These are phyloP conservation scores for Andrena dorsata DNA, from an alignment of 2,888 invertebrate species.

Conservation along the genomic window DNA sequence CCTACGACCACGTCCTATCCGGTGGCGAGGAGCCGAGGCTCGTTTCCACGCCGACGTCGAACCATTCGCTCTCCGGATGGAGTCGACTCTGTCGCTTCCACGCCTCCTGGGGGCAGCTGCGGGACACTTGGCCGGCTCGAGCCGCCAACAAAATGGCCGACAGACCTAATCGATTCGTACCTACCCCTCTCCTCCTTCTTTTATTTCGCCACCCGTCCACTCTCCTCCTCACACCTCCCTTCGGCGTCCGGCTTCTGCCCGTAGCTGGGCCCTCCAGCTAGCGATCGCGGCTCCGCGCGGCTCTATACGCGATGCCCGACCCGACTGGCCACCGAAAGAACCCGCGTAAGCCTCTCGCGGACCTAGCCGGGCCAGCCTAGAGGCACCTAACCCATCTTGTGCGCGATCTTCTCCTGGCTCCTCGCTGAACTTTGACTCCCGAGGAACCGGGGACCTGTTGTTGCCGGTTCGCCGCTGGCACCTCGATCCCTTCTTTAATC, in stretches of 20 bases:
- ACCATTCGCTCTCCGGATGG: slow-evolving; percentile 66
- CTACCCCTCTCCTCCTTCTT: slow-evolving; percentile 54
- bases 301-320: slow-evolving; percentile 7
- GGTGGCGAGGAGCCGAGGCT: slow-evolving; percentile 36
- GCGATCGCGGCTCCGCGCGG: neutral
- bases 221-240: slow-evolving; percentile 10
- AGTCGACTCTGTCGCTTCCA: slow-evolving; percentile 76
- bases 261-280: neutral
- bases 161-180: slow-evolving; percentile 82
- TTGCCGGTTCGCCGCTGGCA: no score
- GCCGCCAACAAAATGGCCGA: slow-evolving; percentile 84
- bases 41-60: slow-evolving; percentile 53
- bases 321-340: slow-evolving; percentile 27
- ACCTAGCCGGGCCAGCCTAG: neutral
- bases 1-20: slow-evolving; percentile 45
- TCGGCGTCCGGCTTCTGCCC: slow-evolving; percentile 25
- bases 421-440: neutral
- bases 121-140: slow-evolving; percentile 59
- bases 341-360: neutral
- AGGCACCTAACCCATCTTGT: neutral
- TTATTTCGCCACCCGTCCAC: slow-evolving; percentile 20
- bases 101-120: slow-evolving; percentile 75
- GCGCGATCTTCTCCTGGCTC: neutral
- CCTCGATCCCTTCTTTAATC: no score
- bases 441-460: no score